These are phyloP conservation scores for Bubo bubo DNA, from an alignment of 2,113 vertebrate genomes.

Conservation along the genomic window DNA sequence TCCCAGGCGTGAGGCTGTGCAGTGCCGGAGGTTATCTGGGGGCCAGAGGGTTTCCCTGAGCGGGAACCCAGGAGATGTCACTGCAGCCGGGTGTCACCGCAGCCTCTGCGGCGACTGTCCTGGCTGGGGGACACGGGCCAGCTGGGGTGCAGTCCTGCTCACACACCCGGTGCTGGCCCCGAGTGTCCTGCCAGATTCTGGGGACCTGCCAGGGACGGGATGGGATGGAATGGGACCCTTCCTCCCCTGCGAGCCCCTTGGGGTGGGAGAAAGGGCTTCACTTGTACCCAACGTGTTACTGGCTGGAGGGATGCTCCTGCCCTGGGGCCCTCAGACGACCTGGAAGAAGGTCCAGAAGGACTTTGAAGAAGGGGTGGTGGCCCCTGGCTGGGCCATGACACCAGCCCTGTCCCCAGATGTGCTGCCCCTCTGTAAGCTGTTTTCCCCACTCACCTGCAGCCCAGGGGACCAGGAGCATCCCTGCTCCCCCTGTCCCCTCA, in stretches of 20 bases:
- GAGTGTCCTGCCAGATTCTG: neutral
- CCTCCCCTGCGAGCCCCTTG: fast-evolving
- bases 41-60: neutral
- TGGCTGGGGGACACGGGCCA: neutral
- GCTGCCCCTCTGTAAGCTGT: neutral
- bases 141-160: neutral
- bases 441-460: neutral
- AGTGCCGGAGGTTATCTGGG: neutral
- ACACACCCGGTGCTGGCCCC: fast-evolving
- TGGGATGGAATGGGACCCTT: neutral
- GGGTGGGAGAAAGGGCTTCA: neutral
- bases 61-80: conserved; percentile 19
- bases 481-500: fast-evolving
- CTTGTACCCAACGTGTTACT: neutral
- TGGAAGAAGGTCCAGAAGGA: neutral
- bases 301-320: neutral
- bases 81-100: neutral
- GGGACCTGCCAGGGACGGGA: neutral
- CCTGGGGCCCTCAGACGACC: fast-evolving
- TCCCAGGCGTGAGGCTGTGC: neutral
- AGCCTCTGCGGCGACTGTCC: neutral
- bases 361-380: neutral
- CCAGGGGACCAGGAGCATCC: neutral
- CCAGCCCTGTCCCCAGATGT: neutral
- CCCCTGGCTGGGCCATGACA: neutral